These are phyloP conservation scores for Latrodectus hesperus DNA, from an alignment of 2,888 invertebrate genomes.

Conservation along the genomic window DNA sequence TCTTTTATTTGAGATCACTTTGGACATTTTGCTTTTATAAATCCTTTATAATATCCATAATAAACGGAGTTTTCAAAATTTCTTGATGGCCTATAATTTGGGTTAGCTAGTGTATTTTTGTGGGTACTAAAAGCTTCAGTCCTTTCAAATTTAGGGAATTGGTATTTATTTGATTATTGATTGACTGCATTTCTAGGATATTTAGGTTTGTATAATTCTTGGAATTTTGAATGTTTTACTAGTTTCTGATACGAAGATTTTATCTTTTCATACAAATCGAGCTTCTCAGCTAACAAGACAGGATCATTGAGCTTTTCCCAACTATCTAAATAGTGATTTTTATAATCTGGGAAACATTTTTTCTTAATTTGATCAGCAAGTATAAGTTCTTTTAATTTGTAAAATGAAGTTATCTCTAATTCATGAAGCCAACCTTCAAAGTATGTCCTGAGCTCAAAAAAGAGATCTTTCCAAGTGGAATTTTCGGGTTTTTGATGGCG, in stretches of 20 bases:
- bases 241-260: background rate
- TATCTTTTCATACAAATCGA: conserved; percentile 19
- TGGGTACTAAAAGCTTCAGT: background rate
- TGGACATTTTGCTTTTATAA: conserved; percentile 21
- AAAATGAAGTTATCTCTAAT: conserved; percentile 4
- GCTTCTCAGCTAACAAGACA: conserved; percentile 2
- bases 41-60: background rate
- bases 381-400: conserved; percentile 6
- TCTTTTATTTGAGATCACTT: background rate
- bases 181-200: background rate
- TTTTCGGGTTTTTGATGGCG: background rate
- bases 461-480: conserved; percentile 10
- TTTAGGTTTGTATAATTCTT: background rate
- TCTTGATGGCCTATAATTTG: background rate
- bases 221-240: background rate
- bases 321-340: conserved; percentile 10
- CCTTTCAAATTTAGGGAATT: background rate
- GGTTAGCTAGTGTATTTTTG: background rate
- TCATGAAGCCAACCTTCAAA: conserved; percentile 14
- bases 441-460: conserved; percentile 4
- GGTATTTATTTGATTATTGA: background rate
- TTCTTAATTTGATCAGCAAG: conserved; percentile 23
- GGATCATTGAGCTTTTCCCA: conserved; percentile 19
- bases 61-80: background rate
- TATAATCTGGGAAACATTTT: conserved; percentile 18